Base-by-base conservation (phyloP, 2,888 invertebrate species). In the Chrysotoxum bicinctum region DNA sequence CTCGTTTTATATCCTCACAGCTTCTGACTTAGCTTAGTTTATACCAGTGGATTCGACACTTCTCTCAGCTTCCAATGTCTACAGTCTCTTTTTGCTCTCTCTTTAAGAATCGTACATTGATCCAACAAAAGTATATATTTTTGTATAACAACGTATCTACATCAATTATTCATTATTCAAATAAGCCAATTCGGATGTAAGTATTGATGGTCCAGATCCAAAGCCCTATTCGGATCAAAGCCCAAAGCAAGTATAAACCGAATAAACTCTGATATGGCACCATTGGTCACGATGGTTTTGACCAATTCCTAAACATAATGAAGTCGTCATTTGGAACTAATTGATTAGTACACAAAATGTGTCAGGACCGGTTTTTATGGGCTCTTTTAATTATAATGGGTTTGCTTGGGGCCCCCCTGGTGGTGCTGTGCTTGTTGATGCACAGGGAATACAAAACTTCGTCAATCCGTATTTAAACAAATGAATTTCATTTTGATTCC, bases 341-440 rank as follows among this genome's bases (percentile, higher is more conserved):
- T 85, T 85, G 85, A 85, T 85, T 85, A 80, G 62, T 80, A 66
- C 85, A 81, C 81, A 81, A 80, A 81, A 76, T 80, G 76, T 85
- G 62, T 77, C 43, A 43, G 69, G 48, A 69, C 85, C 80, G 81
- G 85, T 72, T 85, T 40, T 77, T 73, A 76, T 66, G 68, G 72
- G 60, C 69, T 50, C 76, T 81, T 76, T 77, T 81, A 77, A 76
- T 85, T 81, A 81, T 81, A 73, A 81, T 81, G 68, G 76, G 48
- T 81, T 77, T 72, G 80, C 69, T 68, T 85, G 50, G 54, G 70
- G 75, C 85, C 81, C 80, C 84, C 60, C 66, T 66, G 66, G 48
- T 66, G 45, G 26, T 74, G 68, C 35, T 68, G 32, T 70, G 40
- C 3, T 40, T 40, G 68, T 54, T 69, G 68, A 35, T 56, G 56